These are phyloP conservation scores for Lacerta agilis DNA, from an alignment of 2,797 vertebrate genomes.

Conservation along the genomic window DNA sequence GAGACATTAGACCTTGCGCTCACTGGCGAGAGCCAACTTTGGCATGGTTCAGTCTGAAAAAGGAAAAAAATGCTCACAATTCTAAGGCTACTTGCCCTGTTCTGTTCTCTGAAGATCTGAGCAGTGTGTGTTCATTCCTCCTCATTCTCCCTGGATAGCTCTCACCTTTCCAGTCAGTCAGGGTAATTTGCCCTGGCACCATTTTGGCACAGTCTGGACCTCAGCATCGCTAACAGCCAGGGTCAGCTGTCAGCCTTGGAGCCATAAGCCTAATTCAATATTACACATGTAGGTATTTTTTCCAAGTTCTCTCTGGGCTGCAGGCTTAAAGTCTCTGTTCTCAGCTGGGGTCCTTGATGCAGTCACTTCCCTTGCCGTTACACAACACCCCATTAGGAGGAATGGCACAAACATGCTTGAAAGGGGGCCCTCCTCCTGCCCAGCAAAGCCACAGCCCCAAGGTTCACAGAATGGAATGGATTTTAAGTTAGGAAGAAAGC, in stretches of 20 bases:
- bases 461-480: slow-evolving; percentile 47
- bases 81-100: slow-evolving; percentile 19
- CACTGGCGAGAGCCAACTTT: not conserved
- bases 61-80: not conserved
- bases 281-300: slow-evolving; percentile 73
- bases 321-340: slow-evolving; percentile 75
- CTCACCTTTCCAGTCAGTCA: slow-evolving; percentile 63
- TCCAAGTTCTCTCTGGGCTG: slow-evolving; percentile 71
- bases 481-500: slow-evolving; percentile 11
- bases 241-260: slow-evolving; percentile 73
- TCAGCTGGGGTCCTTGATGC: slow-evolving; percentile 68
- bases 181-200: slow-evolving; percentile 66
- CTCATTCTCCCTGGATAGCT: slow-evolving; percentile 57
- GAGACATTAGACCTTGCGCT: not conserved
- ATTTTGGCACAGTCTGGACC: slow-evolving; percentile 55
- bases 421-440: slow-evolving; percentile 46
- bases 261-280: slow-evolving; percentile 69
- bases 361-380: slow-evolving; percentile 71
- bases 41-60: not conserved
- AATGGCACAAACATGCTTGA: slow-evolving; percentile 63
- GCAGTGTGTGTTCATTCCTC: not conserved
- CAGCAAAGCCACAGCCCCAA: slow-evolving; percentile 43
- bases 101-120: slow-evolving; percentile 22
- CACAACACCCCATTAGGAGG: slow-evolving; percentile 71
- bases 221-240: slow-evolving; percentile 67